Evolutionary conservation across 2,797 vertebrate genomes (phyloP).

Genomic region (Poliocrania exsul): DNA sequence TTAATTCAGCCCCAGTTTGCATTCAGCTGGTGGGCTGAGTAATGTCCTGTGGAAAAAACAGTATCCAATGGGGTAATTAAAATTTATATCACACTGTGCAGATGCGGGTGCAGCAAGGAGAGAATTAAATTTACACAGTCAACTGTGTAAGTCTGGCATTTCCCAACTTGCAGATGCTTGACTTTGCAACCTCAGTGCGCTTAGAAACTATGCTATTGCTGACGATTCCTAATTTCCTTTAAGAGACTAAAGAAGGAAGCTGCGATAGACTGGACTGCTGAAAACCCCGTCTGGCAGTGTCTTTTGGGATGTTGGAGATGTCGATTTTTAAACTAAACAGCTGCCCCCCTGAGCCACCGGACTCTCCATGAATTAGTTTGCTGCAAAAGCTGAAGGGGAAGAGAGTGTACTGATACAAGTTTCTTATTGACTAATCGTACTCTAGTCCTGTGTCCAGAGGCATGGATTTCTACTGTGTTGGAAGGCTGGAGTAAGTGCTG

Average conservation of each 20-base stretch:
- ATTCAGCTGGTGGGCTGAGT: not conserved
- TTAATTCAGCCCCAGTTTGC: not conserved
- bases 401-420: not conserved
- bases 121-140: not conserved
- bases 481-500: not conserved
- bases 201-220: not conserved
- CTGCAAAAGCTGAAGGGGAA: not conserved
- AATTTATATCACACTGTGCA: not conserved
- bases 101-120: not conserved
- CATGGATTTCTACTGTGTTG: conserved; percentile 27
- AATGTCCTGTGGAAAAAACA: not conserved
- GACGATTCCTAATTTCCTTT: not conserved
- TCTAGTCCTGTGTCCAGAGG: not conserved
- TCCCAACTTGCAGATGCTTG: not conserved
- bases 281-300: rapidly evolving
- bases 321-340: not conserved
- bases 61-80: not conserved
- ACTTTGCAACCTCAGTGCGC: not conserved
- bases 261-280: not conserved
- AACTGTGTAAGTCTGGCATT: not conserved
- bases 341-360: rapidly evolving
- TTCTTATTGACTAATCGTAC: conserved; percentile 21
- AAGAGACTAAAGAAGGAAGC: not conserved
- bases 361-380: not conserved
- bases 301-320: not conserved